Evolutionary conservation across 2,113 vertebrate species (phyloP).

Genomic region (Melanostigma gelatinosum): DNA sequence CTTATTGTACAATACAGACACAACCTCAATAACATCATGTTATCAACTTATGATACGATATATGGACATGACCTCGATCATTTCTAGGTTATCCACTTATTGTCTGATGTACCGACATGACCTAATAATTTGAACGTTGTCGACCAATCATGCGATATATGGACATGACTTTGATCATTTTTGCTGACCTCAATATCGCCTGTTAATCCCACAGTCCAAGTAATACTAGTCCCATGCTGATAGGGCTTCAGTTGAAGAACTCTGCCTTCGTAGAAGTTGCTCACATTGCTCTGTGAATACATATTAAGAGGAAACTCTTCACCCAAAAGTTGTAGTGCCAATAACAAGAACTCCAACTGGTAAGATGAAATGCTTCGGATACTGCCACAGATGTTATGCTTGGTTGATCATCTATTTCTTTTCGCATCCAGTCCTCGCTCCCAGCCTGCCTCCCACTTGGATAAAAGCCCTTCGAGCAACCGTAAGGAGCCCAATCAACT

Average conservation of each 20-base stretch:
- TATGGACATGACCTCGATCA: no score
- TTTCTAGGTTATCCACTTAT: neutral
- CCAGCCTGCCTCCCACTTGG: conserved; percentile 38
- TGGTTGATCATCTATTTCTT: conserved; percentile 13
- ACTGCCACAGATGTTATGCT: conserved; percentile 2
- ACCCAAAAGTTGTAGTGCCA: conserved; percentile 17
- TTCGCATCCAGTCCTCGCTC: conserved; percentile 11
- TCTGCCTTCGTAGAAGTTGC: neutral
- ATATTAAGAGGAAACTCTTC: neutral
- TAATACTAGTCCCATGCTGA: neutral
- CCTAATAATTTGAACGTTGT: no score
- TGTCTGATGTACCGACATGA: neutral
- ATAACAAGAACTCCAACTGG: conserved; percentile 22
- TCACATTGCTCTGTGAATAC: neutral
- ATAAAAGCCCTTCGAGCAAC: conserved; percentile 42
- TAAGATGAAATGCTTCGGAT: conserved; percentile 18
- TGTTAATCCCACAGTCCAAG: neutral
- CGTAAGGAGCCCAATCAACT: conserved; percentile 35
- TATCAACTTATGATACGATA: no score
- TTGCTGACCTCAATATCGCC: no score
- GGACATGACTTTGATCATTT: no score
- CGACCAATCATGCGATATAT: no score
- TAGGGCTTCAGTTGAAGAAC: neutral
- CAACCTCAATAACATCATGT: no score
- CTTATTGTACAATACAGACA: no score